Conservation (phyloP, 2,113 vertebrate species). For the Plecotus auritus region DNA sequence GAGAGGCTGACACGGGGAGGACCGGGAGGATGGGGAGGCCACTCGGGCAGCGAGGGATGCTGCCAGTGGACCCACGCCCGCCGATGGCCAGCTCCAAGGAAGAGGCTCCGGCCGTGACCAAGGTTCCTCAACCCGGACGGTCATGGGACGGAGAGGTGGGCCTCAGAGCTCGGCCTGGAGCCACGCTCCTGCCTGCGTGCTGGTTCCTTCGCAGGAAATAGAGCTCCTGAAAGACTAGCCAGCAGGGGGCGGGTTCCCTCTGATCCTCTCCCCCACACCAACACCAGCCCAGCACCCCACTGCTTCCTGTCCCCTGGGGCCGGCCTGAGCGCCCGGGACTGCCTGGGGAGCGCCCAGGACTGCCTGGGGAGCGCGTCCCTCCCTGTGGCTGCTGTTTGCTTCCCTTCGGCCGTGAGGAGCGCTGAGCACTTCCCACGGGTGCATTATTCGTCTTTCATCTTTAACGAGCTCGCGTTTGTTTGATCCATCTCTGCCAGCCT, state of each 20-base stretch:
- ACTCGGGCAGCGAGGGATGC: too few species aligned
- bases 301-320: background rate
- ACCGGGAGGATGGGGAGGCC: too few species aligned
- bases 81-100: background rate
- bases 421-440: background rate
- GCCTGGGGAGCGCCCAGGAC: background rate
- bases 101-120: background rate
- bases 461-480: background rate
- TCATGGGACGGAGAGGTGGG: background rate
- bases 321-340: background rate
- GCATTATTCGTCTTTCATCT: background rate
- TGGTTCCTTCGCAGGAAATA: background rate
- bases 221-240: background rate
- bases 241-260: rapidly evolving
- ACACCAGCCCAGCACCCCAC: too few species aligned
- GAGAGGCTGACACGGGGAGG: too few species aligned
- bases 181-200: background rate
- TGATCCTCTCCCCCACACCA: rapidly evolving
- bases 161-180: background rate
- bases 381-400: rapidly evolving
- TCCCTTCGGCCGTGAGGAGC: too few species aligned
- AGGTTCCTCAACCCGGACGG: background rate
- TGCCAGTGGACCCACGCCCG: background rate
- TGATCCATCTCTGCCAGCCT: background rate
- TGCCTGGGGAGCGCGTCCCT: rapidly evolving